Base-by-base conservation (phyloP, 2,888 invertebrate species). In the Syrphus vitripennis region DNA sequence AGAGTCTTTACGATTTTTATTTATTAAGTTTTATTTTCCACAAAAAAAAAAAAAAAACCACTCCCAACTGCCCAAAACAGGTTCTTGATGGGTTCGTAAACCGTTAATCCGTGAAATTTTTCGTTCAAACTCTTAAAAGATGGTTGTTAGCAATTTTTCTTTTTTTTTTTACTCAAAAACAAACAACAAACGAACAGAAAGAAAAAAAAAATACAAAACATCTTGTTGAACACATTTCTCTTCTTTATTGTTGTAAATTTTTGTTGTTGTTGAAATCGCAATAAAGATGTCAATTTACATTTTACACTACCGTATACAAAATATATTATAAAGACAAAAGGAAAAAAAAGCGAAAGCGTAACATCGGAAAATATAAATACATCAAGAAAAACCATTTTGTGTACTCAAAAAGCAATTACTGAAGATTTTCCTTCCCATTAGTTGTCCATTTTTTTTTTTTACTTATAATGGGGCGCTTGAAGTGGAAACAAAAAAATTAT, bases 351-450 rank as follows among this genome's bases (percentile, higher is more conserved):
- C 84, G 84, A 84, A 84, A 84, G 84, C 84, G 84, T 84, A 70
- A 80, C 84, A 81, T 72, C 31, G 50, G 75, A 76, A 45, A 65
- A 59, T 50, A 9, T 53, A 53, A 2, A 5, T 10, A 31, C 26
- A 6, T n/a, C 4, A 29, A 55, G 19, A 34, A 76, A 70, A 69
- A 37, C 71, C 80, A 67, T 72, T 76, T 71, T 55, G 24, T 76
- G n/a, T 21, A 31, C 76, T 69, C 67, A 50, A 37, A 80, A 76
- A 84, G 80, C 84, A 84, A 84, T 84, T 84, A 84, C 76, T 31
- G 61, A 50, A 53, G 72, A 76, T 84, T 84, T 84, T 84, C 84
- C 76, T 75, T 61, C 80, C 72, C 84, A 81, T 84, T 84, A 72
- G 80, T 61, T 84, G 84, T 48, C 76, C 84, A 69, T 81, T 84